Base-by-base conservation (phyloP, 92 coral and sea anemone genomes). In the Heteractis magnifica region DNA sequence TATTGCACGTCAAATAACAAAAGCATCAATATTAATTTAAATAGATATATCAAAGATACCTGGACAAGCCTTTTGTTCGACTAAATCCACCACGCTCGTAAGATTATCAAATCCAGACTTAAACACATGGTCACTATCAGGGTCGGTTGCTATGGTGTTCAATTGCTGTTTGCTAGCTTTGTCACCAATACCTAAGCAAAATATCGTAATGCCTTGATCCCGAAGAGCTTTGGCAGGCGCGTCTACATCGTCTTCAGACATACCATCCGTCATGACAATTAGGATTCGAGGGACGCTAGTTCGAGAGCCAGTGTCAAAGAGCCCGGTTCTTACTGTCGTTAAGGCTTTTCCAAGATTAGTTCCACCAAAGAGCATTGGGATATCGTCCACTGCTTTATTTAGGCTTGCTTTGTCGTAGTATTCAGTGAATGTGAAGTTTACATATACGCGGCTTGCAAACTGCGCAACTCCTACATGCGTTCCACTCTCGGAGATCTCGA, bases 231-330 rank as follows among this genome's bases (percentile, higher is more conserved):
- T 83, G 0, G 93, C 59, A 53, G 93, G 88, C 10, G n/a, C 83
- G 10, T 83, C 80, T 23, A 84, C 82, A 13, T 79, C 81, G 77
- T 91, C 97, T 8, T 64, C 52, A 2, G 94, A 86, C 44, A 23
- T 50, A 0, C 98, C 98, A 71, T 95, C 97, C 0, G 95, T 89
- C 78, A 95, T 49, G 9, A 95, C 94, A 51, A 95, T 49, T 2
- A 95, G 55, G 21, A 89, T 88, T 49, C 86, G 87, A 34, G 94
- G 94, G 7, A 90, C 62, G 6, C 76, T 74, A 23, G 62, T 19
- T 0, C 95, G 93, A 3, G 85, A 87, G 8, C 76, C 70, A 12
- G 14, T 51, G 10, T 83, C 72, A 21, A 89, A 87, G 60, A 93
- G 80, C 5, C 81, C 56, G 13, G 52, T 83, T 11, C 65, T 75